These are phyloP conservation scores for Tenthredo distinguenda DNA, from an alignment of 2,888 invertebrate species.

Conservation along the genomic window DNA sequence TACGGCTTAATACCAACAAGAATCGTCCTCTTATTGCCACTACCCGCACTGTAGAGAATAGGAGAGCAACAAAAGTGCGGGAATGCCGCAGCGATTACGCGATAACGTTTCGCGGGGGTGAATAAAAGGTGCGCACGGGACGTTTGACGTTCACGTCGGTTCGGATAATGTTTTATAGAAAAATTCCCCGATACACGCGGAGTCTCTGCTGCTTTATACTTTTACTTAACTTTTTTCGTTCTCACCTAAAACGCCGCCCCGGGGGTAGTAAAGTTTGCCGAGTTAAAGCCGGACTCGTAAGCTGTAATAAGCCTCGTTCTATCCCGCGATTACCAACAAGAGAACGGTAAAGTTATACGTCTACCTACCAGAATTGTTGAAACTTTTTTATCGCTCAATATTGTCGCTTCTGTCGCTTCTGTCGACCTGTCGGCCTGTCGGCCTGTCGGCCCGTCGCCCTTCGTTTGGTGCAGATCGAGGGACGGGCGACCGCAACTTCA, in stretches of 20 bases:
- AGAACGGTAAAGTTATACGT: slow-evolving; percentile 31
- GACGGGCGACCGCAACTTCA: neutral
- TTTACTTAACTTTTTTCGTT: neutral
- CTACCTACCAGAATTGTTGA: slow-evolving; percentile 28
- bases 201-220: neutral
- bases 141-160: too few species aligned
- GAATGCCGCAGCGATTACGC: neutral
- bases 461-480: neutral
- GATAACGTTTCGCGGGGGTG: too few species aligned
- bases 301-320: slow-evolving; percentile 50
- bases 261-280: slow-evolving; percentile 31
- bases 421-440: neutral
- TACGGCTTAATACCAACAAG: neutral
- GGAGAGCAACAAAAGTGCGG: neutral
- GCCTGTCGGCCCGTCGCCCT: neutral
- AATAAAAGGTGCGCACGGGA: too few species aligned
- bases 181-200: too few species aligned
- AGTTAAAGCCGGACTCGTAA: slow-evolving; percentile 45
- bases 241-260: neutral
- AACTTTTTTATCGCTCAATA: slow-evolving; percentile 44
- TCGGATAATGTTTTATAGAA: too few species aligned
- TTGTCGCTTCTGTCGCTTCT: neutral
- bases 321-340: slow-evolving; percentile 40
- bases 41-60: neutral
- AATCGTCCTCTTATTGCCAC: neutral